A percentile compares a stretch with the other conserved stretches of the same genome.
phyloP scores from a whole-genome alignment of 2,888 invertebrate species.

The Penaeus monodon region DNA sequence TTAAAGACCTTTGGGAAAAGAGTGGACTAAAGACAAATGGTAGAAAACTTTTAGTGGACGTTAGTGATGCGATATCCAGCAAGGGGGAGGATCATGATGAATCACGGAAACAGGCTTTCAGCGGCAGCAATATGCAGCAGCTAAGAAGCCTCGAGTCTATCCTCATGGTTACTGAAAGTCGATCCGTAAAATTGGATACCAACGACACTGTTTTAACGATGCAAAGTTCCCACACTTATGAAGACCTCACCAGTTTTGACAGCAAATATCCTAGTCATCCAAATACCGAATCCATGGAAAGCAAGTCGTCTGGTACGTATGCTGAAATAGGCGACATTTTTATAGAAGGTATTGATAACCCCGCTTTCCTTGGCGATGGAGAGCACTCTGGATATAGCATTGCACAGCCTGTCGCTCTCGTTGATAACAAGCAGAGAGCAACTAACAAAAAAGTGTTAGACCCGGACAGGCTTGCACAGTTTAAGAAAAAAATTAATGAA shows the following conservation, averaged over 20 bases:
- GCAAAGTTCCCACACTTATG: conserved; percentile 15
- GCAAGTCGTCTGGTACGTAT: conserved; percentile 14
- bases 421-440: background rate
- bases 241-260: conserved; percentile 22
- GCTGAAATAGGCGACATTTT: conserved; percentile 17
- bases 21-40: conserved; percentile 60
- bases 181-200: background rate
- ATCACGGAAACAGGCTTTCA: background rate
- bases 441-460: conserved; percentile 15
- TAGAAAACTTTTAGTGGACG: conserved; percentile 58
- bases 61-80: conserved; percentile 16
- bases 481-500: conserved; percentile 51
- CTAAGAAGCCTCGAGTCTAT: conserved; percentile 12
- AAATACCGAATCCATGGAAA: background rate
- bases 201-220: background rate
- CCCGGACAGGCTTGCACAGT: conserved; percentile 37
- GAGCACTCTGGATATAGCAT: background rate
- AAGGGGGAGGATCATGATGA: background rate
- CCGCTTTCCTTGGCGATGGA: conserved; percentile 30
- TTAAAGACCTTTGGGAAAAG: conserved; percentile 57
- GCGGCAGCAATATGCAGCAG: conserved; percentile 10
- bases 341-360: conserved; percentile 32
- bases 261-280: conserved; percentile 15
- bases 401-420: background rate
- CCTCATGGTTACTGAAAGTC: background rate